Evolutionary conservation across 2,797 vertebrate species (phyloP).

Genomic region (Perodicticus potto): DNA sequence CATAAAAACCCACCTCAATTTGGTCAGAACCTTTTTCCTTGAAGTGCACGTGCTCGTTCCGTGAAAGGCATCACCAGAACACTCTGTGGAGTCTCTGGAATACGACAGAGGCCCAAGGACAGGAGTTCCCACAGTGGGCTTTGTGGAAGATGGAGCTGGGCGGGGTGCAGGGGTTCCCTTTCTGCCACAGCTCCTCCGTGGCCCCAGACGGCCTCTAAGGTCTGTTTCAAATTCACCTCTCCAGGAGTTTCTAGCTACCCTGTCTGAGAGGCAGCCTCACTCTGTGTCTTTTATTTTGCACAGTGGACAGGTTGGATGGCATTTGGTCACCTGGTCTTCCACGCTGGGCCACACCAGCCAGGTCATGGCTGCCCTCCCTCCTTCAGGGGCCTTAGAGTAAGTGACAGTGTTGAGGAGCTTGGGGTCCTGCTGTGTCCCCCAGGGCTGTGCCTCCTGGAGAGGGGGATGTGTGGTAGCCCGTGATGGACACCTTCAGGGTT

Average conservation of each 20-base stretch:
- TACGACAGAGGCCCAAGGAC: background rate
- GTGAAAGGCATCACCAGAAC: too few relatives aligned
- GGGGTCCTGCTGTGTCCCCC: background rate
- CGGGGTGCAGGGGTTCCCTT: background rate
- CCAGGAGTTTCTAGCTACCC: background rate
- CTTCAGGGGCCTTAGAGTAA: background rate
- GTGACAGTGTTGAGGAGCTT: background rate
- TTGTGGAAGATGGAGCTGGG: background rate
- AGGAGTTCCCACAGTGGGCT: background rate
- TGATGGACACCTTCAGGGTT: background rate
- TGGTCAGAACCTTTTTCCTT: background rate
- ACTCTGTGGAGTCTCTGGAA: background rate
- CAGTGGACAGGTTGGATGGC: background rate
- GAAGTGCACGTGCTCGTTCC: background rate
- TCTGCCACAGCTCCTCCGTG: background rate
- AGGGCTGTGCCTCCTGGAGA: background rate
- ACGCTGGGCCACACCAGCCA: background rate
- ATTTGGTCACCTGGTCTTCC: background rate
- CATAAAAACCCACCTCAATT: too few relatives aligned
- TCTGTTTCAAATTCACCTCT: background rate
- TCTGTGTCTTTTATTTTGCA: background rate
- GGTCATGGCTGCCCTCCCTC: too few relatives aligned
- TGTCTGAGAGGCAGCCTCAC: background rate
- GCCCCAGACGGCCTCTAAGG: too few relatives aligned
- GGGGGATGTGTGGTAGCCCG: background rate